phyloP scores from a whole-genome alignment of 2,888 invertebrate species.

The Gibbula magus region DNA sequence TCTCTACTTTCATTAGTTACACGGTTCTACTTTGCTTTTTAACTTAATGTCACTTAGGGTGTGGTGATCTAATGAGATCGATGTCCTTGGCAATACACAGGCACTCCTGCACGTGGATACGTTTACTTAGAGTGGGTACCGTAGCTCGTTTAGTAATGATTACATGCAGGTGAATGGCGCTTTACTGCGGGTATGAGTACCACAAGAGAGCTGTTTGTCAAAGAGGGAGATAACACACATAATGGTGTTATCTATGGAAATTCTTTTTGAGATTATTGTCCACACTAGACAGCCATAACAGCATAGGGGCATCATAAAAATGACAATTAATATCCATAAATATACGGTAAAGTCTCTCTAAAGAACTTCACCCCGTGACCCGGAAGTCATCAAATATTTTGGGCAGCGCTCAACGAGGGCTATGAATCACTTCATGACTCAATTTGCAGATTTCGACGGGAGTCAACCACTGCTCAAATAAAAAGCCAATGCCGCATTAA shows the following conservation, averaged over 20 bases:
- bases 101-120: no score
- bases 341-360: neutral
- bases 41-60: no score
- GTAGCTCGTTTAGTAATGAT: no score
- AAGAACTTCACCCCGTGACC: neutral
- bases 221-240: no score
- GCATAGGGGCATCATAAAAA: constrained; percentile 10
- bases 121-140: no score
- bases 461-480: neutral
- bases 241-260: neutral
- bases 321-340: constrained; percentile 21
- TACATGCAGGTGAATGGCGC: no score
- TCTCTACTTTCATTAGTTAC: no score
- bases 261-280: neutral
- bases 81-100: no score
- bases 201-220: no score
- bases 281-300: neutral
- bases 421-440: neutral
- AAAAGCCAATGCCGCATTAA: neutral
- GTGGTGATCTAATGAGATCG: no score
- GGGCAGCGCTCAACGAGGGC: neutral
- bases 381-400: constrained; percentile 7
- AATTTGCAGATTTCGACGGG: neutral
- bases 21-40: no score
- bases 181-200: no score